Evolutionary conservation across 2,113 vertebrate species (phyloP).

Genomic region (Spermophilus dauricus): DNA sequence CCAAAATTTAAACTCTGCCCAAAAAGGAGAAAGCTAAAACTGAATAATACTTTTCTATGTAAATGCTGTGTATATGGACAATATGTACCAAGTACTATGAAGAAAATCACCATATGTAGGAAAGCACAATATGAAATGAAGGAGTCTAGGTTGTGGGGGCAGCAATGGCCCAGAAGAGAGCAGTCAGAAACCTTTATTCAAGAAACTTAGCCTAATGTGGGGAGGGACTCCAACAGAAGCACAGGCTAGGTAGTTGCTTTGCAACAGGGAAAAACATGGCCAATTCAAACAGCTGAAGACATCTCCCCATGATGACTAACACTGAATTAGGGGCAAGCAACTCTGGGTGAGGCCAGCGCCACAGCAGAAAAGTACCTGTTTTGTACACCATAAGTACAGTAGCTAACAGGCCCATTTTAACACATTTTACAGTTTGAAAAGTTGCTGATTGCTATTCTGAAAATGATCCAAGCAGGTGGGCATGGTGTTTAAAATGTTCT

Average conservation of each 20-base stretch:
- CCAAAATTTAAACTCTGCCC: background rate
- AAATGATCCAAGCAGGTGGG: background rate
- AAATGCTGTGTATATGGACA: background rate
- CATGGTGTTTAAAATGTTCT: background rate
- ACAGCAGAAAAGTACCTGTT: background rate
- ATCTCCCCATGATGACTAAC: no score
- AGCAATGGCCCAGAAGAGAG: no score
- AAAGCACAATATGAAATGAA: background rate
- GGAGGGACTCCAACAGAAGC: background rate
- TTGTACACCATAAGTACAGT: no score
- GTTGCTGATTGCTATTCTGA: background rate
- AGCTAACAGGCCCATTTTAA: background rate
- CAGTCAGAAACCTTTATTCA: background rate
- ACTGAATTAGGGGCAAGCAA: background rate
- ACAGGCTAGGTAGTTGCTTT: background rate
- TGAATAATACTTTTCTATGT: background rate
- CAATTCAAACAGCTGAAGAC: background rate
- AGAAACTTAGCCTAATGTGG: background rate
- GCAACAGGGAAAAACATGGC: background rate
- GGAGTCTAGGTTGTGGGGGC: background rate
- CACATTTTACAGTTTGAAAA: background rate
- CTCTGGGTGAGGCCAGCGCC: background rate
- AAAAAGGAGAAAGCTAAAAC: background rate
- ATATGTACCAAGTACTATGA: background rate
- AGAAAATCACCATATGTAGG: background rate